Percentiles rank a stretch among this genome's conserved stretches.
Conservation (phyloP, 1,140 invertebrate genomes). For the Aphelinus atriplicis region DNA sequence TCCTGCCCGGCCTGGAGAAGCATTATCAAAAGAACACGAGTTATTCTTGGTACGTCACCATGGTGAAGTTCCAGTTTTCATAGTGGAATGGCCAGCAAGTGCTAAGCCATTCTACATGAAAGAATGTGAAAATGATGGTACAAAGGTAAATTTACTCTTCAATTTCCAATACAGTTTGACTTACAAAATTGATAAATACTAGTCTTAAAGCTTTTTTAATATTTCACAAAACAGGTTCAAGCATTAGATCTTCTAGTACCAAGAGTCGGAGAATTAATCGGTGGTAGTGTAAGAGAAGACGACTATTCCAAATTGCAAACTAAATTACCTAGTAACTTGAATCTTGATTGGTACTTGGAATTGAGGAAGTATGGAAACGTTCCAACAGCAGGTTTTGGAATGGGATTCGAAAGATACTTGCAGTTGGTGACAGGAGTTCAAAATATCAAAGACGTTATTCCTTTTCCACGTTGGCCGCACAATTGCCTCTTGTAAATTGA, state of each 20-base stretch:
- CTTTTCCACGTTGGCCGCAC: slow-evolving; percentile 94
- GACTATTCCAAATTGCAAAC: slow-evolving; percentile 73
- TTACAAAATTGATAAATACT: slow-evolving; percentile 3
- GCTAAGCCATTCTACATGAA: slow-evolving; percentile 97
- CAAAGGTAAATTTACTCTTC: slow-evolving; percentile 64
- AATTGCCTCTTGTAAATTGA: slow-evolving; percentile 81
- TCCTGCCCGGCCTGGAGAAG: slow-evolving; percentile 64
- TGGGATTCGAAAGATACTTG: slow-evolving; percentile 93
- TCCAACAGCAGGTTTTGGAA: slow-evolving; percentile 92
- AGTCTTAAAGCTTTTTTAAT: slow-evolving; percentile 8
- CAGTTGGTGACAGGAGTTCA: slow-evolving; percentile 81
- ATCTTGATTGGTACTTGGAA: slow-evolving; percentile 91
- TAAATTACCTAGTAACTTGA: slow-evolving; percentile 67
- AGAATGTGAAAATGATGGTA: slow-evolving; percentile 69
- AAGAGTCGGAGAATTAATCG: slow-evolving; percentile 90
- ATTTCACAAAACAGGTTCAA: slow-evolving; percentile 67
- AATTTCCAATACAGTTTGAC: neutral
- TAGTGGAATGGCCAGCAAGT: slow-evolving; percentile 86
- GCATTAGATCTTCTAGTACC: slow-evolving; percentile 91
- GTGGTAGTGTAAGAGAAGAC: slow-evolving; percentile 93
- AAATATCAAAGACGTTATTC: slow-evolving; percentile 93
- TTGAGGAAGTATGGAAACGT: slow-evolving; percentile 88
- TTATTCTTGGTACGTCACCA: slow-evolving; percentile 82
- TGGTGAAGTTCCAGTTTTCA: slow-evolving; percentile 82
- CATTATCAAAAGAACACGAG: slow-evolving; percentile 90